Evolutionary conservation across 2,888 invertebrate species (phyloP), one percentile per base, ranked within the genome.

Genomic region (Lingula anatina): DNA sequence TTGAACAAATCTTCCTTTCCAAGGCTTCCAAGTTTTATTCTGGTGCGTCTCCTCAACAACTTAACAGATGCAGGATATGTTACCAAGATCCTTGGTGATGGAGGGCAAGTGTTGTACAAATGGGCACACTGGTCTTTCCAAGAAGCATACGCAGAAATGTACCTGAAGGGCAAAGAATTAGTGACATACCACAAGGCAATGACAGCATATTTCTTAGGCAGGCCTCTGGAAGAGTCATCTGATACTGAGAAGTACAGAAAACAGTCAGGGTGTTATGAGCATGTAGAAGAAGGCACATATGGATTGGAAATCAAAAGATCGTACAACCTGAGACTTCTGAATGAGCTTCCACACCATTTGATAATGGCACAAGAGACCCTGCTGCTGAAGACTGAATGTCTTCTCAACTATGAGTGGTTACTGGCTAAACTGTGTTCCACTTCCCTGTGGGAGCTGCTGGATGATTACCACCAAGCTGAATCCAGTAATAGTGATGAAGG

Each of bases 331-430:
- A 81, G 90, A 65, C 87, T 87, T 78, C 81, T 89, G 54, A 87
- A 88, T 71, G 90, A 91, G 76, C 80, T 90, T 44, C 90, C 91
- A 41, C 88, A 83, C 78, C 88, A 89, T 68, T 83, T 85, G 71
- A 83, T 85, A 72, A 83, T 84, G 61, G 62, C 70, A 73, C 80
- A 62, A 78, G 83, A 62, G 55, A 55, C 54, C 25, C 83, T 64
- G 3, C 47, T 54, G 20, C 83, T 87, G 49, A 82, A 82, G 58
- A 84, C 85, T 45, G 81, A 82, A 20, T 88, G 86, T 71, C 83
- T 90, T 70, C 86, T 85, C 47, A 85, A 88, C 69, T 80, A 86
- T 27, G 82, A 84, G 59, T 91, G 90, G 89, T 82, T 90, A 36
- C 84, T 85, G 64, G 85, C 88, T 62, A 90, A 90, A 76, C 79